phyloP scores from a whole-genome alignment of 2,888 invertebrate genomes.

The Fragum sueziense region DNA sequence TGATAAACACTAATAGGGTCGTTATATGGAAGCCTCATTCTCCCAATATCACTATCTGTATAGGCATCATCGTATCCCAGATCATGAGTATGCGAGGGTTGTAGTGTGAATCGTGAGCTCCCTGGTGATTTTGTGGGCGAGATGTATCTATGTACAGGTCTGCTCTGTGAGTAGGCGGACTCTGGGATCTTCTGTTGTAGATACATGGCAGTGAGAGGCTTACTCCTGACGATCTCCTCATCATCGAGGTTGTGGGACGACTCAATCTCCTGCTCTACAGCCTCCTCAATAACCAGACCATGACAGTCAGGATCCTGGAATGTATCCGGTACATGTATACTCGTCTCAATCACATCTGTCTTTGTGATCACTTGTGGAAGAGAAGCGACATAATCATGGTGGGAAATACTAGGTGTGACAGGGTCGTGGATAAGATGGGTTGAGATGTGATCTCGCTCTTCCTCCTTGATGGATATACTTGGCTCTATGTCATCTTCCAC shows the following conservation, averaged over 20 bases:
- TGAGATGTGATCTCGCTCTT: constrained; percentile 30
- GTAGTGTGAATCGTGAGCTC: constrained; percentile 49
- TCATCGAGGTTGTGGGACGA: constrained; percentile 52
- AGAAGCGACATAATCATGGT: constrained; percentile 52
- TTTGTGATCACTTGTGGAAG: constrained; percentile 39
- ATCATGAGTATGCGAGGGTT: constrained; percentile 38
- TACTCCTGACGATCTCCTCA: constrained; percentile 58
- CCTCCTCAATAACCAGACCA: constrained; percentile 55
- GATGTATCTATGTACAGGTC: constrained; percentile 19
- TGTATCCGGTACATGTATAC: constrained; percentile 5
- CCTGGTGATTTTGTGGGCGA: constrained; percentile 58
- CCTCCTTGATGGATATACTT: constrained; percentile 5
- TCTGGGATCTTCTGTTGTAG: constrained; percentile 48
- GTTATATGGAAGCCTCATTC: constrained; percentile 46
- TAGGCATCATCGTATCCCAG: constrained; percentile 37
- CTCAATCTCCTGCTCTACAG: constrained; percentile 51
- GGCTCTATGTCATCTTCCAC: background rate
- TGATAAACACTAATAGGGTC: constrained; percentile 59
- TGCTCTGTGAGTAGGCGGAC: constrained; percentile 26
- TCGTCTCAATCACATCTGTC: constrained; percentile 2
- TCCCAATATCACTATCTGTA: constrained; percentile 31
- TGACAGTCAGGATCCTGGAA: constrained; percentile 28
- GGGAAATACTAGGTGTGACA: constrained; percentile 52
- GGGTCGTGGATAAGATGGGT: constrained; percentile 34
- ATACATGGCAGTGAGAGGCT: constrained; percentile 60